Conservation (phyloP, 2,888 invertebrate species). For the Sarcophaga carnaria region DNA sequence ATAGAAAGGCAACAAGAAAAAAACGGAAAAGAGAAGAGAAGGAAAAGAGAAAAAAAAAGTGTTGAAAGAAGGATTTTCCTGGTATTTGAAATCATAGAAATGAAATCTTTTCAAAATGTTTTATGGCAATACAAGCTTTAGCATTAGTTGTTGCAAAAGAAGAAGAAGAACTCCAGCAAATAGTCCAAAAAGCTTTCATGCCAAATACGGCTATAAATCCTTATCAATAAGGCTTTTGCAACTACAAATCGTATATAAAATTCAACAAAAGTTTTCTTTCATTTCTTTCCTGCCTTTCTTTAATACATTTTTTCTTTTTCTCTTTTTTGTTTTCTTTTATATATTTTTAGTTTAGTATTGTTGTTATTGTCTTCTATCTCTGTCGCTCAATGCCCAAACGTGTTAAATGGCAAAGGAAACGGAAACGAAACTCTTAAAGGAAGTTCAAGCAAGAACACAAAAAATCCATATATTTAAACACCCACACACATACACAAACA, state of each 20-base stretch:
- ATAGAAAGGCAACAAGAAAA: not conserved
- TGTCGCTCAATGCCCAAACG: conserved; percentile 15
- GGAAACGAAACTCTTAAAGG: conserved; percentile 60
- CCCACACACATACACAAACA: not conserved
- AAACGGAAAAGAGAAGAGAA: conserved; percentile 5
- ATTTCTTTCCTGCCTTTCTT: not conserved
- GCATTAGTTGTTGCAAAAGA: conserved; percentile 45
- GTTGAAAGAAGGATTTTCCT: conserved; percentile 72
- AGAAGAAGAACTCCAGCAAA: not conserved
- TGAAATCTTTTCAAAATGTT: conserved; percentile 69
- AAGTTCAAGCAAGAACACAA: conserved; percentile 48
- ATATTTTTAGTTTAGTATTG: not conserved
- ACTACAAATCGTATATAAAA: conserved; percentile 25
- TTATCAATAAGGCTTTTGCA: conserved; percentile 59
- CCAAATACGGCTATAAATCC: conserved; percentile 61
- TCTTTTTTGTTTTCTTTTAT: not conserved
- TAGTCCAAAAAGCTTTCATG: conserved; percentile 39
- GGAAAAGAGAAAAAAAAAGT: conserved; percentile 57
- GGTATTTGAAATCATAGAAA: conserved; percentile 70
- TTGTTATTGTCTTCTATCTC: not conserved
- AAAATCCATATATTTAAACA: conserved; percentile 12
- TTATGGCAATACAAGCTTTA: conserved; percentile 21
- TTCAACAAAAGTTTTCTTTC: conserved; percentile 25
- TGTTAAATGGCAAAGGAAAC: conserved; percentile 66
- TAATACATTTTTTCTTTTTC: not conserved